A percentile compares a stretch with the other conserved stretches of the same genome.
Conservation (phyloP, 1,140 invertebrate genomes). For the Chironomus striatipennis region DNA sequence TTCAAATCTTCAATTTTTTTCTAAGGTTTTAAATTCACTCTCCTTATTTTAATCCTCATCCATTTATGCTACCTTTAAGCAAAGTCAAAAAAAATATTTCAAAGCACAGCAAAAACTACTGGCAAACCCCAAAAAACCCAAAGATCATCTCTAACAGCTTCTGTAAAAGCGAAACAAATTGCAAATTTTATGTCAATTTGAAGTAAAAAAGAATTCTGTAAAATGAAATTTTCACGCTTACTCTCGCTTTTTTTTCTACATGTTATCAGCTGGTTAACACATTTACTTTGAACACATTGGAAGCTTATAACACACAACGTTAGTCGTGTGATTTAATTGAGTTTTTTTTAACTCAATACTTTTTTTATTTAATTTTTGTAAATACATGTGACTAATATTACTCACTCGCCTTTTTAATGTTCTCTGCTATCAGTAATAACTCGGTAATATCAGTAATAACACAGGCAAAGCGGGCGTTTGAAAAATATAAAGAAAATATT, state of each 20-base stretch:
- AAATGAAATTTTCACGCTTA: neutral
- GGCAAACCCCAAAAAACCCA: too few relatives aligned
- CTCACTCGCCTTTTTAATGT: neutral
- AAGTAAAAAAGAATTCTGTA: neutral
- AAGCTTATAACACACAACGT: neutral
- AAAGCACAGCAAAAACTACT: too few relatives aligned
- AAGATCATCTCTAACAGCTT: too few relatives aligned
- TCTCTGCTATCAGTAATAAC: neutral
- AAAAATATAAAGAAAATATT: neutral
- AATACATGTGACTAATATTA: neutral
- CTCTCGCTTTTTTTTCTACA: neutral
- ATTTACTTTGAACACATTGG: neutral
- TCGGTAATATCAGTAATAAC: neutral
- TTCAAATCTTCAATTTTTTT: too few relatives aligned
- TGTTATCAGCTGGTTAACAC: neutral
- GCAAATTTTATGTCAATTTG: neutral
- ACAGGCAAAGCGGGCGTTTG: neutral
- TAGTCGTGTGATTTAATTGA: neutral
- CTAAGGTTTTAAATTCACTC: too few relatives aligned
- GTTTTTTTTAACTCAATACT: neutral
- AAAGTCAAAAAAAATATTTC: too few relatives aligned
- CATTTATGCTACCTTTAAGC: too few relatives aligned
- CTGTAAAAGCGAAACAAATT: too few relatives aligned
- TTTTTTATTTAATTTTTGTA: neutral
- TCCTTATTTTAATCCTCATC: too few relatives aligned